A percentile compares a stretch with the other conserved stretches of the same genome.
These are phyloP conservation scores for Druceiella hillmani DNA, from an alignment of 2,888 invertebrate genomes.

Conservation along the genomic window DNA sequence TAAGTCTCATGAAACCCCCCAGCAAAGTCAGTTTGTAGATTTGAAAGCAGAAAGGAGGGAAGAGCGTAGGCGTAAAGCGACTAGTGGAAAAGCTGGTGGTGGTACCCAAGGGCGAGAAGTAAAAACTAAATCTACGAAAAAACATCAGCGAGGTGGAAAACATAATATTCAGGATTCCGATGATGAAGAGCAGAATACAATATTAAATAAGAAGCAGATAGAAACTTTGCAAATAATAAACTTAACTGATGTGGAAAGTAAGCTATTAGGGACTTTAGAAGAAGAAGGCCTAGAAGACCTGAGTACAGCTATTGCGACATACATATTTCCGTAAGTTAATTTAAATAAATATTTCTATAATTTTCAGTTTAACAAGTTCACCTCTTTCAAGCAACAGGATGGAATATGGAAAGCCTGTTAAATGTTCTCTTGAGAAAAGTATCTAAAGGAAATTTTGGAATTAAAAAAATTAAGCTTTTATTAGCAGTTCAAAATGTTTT, in stretches of 20 bases:
- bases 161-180: constrained; percentile 59
- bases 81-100: constrained; percentile 84
- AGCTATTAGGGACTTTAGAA: constrained; percentile 56
- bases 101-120: constrained; percentile 92
- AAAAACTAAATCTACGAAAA: constrained; percentile 90
- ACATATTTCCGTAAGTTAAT: constrained; percentile 57
- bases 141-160: constrained; percentile 55
- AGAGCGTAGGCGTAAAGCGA: constrained; percentile 82
- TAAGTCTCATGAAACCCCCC: constrained; percentile 36
- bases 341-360: background rate
- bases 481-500: too few species aligned
- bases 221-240: constrained; percentile 58
- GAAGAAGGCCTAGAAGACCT: constrained; percentile 72
- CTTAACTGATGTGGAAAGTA: constrained; percentile 59
- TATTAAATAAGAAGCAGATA: constrained; percentile 37
- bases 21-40: constrained; percentile 39
- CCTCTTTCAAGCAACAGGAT: too few species aligned
- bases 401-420: too few species aligned
- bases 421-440: too few species aligned
- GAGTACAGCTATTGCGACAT: constrained; percentile 58
- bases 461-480: too few species aligned
- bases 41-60: constrained; percentile 71
- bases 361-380: too few species aligned
- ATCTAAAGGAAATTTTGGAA: too few species aligned
- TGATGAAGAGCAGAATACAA: constrained; percentile 57